A percentile compares a stretch with the other conserved stretches of the same genome.
phyloP scores from a whole-genome alignment of 2,797 vertebrate species.

The Coracias cyanogaster region DNA sequence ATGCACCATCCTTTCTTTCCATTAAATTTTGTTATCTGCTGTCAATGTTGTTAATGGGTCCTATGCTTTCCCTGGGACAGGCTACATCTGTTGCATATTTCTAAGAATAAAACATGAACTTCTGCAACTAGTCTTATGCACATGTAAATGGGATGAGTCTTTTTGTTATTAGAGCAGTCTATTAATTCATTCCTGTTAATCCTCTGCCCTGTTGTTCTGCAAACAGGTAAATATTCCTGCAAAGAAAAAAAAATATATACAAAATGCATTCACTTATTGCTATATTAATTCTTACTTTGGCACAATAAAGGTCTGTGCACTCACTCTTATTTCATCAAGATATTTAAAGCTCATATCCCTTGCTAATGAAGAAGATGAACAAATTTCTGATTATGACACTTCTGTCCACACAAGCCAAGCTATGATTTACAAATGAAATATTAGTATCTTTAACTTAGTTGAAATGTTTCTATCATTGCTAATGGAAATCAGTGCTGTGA shows the following conservation, averaged over 20 bases:
- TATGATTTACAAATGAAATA: conserved; percentile 40
- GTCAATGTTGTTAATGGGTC: background rate
- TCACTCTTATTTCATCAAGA: background rate
- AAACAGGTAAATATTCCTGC: background rate
- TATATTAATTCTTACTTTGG: conserved; percentile 1
- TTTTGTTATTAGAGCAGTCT: background rate
- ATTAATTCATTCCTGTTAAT: background rate
- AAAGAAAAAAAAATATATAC: background rate
- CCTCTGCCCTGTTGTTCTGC: background rate
- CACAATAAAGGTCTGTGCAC: conserved; percentile 25
- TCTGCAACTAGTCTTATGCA: background rate
- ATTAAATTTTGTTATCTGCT: background rate
- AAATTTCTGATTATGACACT: background rate
- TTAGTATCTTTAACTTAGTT: conserved; percentile 39
- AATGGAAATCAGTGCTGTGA: conserved; percentile 33
- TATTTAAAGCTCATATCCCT: background rate
- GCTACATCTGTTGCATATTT: background rate
- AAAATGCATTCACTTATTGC: background rate
- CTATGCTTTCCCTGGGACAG: background rate
- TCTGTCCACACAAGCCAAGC: conserved; percentile 34
- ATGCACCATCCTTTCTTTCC: background rate
- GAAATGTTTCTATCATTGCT: conserved; percentile 38
- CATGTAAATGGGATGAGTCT: background rate
- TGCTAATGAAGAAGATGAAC: background rate
- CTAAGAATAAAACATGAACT: background rate